phyloP scores from a whole-genome alignment of 1,140 invertebrate species.

The silkworm (Bombyx mori) region DNA sequence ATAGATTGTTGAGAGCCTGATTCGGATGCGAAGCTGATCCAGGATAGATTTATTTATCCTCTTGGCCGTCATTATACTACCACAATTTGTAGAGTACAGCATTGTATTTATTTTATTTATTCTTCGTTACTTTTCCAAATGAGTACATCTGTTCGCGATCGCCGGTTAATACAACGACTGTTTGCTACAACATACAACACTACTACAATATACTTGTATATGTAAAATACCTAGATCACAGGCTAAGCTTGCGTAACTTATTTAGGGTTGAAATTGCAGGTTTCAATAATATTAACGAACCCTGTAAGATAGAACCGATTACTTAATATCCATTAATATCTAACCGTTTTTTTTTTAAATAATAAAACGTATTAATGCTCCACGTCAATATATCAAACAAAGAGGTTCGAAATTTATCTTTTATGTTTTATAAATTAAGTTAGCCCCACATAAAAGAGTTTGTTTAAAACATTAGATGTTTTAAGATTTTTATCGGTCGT shows the following conservation, averaged over 20 bases:
- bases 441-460: conserved; percentile 64
- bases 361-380: not conserved
- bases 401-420: conserved; percentile 40
- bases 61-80: too few relatives aligned
- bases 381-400: conserved; percentile 38
- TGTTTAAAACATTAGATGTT: conserved; percentile 69
- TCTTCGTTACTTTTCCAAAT: too few relatives aligned
- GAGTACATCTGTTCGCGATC: conserved; percentile 28
- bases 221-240: conserved; percentile 34
- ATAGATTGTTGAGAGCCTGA: too few relatives aligned
- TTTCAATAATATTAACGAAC: conserved; percentile 14
- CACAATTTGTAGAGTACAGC: too few relatives aligned
- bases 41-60: too few relatives aligned
- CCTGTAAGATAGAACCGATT: too few relatives aligned
- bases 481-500: conserved; percentile 60
- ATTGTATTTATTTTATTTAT: too few relatives aligned
- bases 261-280: conserved; percentile 6
- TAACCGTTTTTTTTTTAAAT: not conserved
- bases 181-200: conserved; percentile 17
- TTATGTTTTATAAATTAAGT: conserved; percentile 64
- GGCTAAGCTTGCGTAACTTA: conserved; percentile 38
- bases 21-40: too few relatives aligned
- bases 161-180: conserved; percentile 19
- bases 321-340: too few relatives aligned
- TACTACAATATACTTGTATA: conserved; percentile 38